These are phyloP conservation scores for Danionella dracula DNA, from an alignment of 2,797 vertebrate genomes.

Conservation along the genomic window DNA sequence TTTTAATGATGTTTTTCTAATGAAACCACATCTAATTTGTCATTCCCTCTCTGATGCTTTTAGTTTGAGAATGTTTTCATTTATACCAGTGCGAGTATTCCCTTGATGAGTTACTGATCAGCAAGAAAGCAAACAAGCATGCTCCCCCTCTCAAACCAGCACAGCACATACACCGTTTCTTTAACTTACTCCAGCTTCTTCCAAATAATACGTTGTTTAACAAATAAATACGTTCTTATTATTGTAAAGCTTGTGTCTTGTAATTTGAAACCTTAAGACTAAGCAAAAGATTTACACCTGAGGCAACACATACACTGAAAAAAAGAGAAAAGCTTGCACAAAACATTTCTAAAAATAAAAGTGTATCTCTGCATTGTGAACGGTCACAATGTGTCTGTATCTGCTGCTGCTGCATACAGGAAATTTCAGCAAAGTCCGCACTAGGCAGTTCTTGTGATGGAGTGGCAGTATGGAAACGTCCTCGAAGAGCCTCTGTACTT, in stretches of 20 bases:
- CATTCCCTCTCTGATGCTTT: conserved; percentile 4
- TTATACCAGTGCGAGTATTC: not conserved
- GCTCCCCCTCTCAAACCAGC: not conserved
- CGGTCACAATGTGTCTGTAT: too few relatives aligned
- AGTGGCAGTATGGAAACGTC: conserved; percentile 5
- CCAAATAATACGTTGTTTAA: too few relatives aligned
- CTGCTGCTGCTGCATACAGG: not conserved
- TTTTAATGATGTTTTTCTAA: not conserved
- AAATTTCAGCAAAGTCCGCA: conserved; percentile 5
- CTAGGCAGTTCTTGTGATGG: not conserved
- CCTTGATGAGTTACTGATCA: conserved; percentile 3
- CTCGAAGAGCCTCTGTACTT: conserved; percentile 27
- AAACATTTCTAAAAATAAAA: conserved; percentile 20
- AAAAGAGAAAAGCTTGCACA: conserved; percentile 12
- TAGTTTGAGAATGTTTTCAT: not conserved
- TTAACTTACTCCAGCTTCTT: not conserved
- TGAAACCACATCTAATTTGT: not conserved
- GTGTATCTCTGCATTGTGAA: conserved; percentile 2
- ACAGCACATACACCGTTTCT: too few relatives aligned
- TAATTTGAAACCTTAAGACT: not conserved
- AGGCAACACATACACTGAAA: not conserved
- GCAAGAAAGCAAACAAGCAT: not conserved
- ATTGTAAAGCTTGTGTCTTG: not conserved
- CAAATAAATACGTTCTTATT: too few relatives aligned
- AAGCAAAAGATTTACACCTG: conserved; percentile 1